A percentile compares a stretch with the other conserved stretches of the same genome.
These are phyloP conservation scores for Orestias chungarensis DNA, from an alignment of 2,797 vertebrate genomes.

Conservation along the genomic window DNA sequence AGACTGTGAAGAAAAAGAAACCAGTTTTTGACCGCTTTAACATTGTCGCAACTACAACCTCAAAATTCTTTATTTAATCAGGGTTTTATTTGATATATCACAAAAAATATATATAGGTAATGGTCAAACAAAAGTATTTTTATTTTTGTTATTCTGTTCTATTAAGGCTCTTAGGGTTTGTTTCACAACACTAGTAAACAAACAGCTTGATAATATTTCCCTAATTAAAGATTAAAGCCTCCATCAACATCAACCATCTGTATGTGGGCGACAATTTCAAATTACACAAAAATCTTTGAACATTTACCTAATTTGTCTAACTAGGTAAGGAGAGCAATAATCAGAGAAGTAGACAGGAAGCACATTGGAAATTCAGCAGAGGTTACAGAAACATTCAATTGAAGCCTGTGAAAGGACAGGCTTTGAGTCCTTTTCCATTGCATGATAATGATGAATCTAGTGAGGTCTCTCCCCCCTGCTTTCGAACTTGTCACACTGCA, in stretches of 20 bases:
- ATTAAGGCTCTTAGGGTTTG: background rate
- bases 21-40: background rate
- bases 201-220: background rate
- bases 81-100: background rate
- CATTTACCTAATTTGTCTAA: background rate
- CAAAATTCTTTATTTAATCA: background rate
- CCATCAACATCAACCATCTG: background rate
- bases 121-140: background rate
- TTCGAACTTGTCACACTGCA: constrained; percentile 41
- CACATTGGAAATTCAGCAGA: background rate
- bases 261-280: background rate
- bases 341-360: background rate
- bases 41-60: background rate
- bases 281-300: background rate
- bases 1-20: background rate
- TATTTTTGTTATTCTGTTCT: background rate
- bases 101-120: no score
- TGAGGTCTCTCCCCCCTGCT: constrained; percentile 39
- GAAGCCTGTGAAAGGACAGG: constrained; percentile 22
- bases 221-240: background rate
- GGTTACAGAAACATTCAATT: constrained; percentile 10
- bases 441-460: constrained; percentile 56
- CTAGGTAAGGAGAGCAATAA: background rate
- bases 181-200: background rate
- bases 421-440: constrained; percentile 63